A percentile compares a stretch with the other conserved stretches of the same genome.
Evolutionary conservation across 2,888 invertebrate species (phyloP).

Genomic region (Drosophila flavopinicola): DNA sequence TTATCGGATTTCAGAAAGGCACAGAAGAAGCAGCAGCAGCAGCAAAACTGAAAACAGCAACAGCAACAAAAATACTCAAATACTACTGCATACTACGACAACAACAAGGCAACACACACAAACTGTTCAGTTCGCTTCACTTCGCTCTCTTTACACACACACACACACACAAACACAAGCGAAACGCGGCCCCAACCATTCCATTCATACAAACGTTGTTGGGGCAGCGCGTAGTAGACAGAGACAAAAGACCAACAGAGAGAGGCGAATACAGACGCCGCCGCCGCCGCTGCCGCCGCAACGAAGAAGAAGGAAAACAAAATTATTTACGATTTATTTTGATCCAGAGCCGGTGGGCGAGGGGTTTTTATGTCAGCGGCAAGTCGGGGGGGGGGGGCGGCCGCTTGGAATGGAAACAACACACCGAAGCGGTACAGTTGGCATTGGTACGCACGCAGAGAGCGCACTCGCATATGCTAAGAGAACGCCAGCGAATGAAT

Average conservation of each 20-base stretch:
- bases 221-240: constrained; percentile 62
- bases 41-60: constrained; percentile 15
- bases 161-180: constrained; percentile 2
- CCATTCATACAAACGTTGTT: constrained; percentile 62
- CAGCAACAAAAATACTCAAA: constrained; percentile 59
- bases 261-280: constrained; percentile 30
- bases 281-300: constrained; percentile 16
- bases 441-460: constrained; percentile 63
- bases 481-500: constrained; percentile 56
- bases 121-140: constrained; percentile 24
- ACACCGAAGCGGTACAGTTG: constrained; percentile 57
- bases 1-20: constrained; percentile 76
- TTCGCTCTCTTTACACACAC: constrained; percentile 30
- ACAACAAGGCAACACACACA: constrained; percentile 40
- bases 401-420: constrained; percentile 51
- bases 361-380: constrained; percentile 72
- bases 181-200: constrained; percentile 64
- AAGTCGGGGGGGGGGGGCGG: constrained; percentile 49
- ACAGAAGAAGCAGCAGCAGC: constrained; percentile 52
- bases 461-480: constrained; percentile 34
- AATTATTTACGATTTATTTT: constrained; percentile 79
- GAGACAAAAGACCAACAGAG: constrained; percentile 50
- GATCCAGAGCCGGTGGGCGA: constrained; percentile 44
- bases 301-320: constrained; percentile 61
- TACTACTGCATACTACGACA: constrained; percentile 70